Percentiles rank a stretch among this genome's conserved stretches.
Conservation (phyloP, 2,113 vertebrate species). For the Gymnorhina tibicen region DNA sequence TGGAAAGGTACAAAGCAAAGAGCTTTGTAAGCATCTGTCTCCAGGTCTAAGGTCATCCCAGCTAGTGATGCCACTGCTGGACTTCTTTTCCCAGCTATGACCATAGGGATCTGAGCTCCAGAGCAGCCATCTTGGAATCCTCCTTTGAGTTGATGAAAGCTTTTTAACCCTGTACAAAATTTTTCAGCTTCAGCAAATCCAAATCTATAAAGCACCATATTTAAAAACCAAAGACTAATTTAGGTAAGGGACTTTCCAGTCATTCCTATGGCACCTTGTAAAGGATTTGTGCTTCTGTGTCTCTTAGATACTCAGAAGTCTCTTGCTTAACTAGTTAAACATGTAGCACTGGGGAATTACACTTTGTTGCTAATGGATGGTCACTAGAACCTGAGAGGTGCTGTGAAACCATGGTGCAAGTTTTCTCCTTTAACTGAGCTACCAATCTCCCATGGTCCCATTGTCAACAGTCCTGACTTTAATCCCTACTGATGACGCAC, state of each 20-base stretch:
- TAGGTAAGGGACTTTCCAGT: not conserved
- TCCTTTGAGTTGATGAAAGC: not conserved
- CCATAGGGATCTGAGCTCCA: not conserved
- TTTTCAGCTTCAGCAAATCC: not conserved
- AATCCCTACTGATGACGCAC: not conserved
- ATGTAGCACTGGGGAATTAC: not conserved
- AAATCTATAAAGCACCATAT: not conserved
- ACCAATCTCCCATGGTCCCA: not conserved
- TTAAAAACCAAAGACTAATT: not conserved
- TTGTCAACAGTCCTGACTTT: not conserved
- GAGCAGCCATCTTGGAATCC: not conserved
- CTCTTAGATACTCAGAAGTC: not conserved
- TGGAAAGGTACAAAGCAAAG: not conserved
- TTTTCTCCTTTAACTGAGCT: not conserved
- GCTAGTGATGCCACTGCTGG: not conserved
- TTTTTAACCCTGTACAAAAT: not conserved
- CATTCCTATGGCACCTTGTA: not conserved
- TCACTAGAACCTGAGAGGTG: not conserved
- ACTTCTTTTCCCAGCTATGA: not conserved
- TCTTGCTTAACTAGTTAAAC: not conserved
- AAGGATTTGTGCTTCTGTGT: not conserved
- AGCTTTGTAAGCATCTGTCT: not conserved
- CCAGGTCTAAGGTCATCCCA: not conserved
- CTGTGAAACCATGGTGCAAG: not conserved
- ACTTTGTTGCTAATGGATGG: not conserved